phyloP scores from a whole-genome alignment of 2,113 vertebrate species.

The Okapia johnstoni region DNA sequence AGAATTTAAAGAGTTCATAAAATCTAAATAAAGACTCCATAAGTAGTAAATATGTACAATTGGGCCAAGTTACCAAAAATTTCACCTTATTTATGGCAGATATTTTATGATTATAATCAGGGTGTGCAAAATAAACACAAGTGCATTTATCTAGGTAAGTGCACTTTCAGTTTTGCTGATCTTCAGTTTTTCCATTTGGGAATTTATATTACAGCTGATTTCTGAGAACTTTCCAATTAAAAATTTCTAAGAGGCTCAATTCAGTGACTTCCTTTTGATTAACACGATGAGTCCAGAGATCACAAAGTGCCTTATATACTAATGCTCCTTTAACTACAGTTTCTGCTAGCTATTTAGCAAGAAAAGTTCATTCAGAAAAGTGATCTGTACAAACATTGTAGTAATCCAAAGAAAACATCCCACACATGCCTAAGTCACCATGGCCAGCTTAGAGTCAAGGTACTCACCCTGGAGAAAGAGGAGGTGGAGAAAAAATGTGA shows the following conservation, averaged over 20 bases:
- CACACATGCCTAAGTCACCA: neutral
- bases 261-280: neutral
- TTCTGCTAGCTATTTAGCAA: neutral
- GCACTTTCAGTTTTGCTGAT: neutral
- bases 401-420: neutral
- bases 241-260: neutral
- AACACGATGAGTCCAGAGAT: neutral
- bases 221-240: neutral
- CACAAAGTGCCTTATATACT: neutral
- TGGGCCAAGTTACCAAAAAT: neutral
- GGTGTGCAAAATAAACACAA: neutral
- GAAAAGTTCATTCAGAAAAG: neutral
- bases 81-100: neutral
- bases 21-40: neutral
- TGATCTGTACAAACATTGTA: neutral
- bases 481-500: neutral
- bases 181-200: conserved; percentile 20
- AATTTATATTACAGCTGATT: neutral
- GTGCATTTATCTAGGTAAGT: neutral
- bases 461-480: neutral
- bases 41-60: conserved; percentile 7
- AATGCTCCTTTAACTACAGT: neutral
- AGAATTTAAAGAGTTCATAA: neutral
- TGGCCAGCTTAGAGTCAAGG: neutral
- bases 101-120: neutral